These are phyloP conservation scores for Episyrphus balteatus DNA, from an alignment of 1,140 invertebrate species.

Conservation along the genomic window DNA sequence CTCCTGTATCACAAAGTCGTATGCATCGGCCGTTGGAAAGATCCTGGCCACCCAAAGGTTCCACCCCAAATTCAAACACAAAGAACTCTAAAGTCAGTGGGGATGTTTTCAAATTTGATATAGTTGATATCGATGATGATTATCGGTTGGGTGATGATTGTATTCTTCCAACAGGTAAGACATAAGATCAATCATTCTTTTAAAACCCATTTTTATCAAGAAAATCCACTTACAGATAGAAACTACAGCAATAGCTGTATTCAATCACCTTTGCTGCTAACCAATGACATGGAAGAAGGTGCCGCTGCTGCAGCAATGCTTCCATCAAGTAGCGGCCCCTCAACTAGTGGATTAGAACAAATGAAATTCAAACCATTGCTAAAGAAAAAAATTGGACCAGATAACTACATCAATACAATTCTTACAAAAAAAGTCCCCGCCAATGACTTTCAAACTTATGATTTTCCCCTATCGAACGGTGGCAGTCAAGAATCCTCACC, in stretches of 20 bases:
- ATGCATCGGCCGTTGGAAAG: conserved; percentile 47
- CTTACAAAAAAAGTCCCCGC: conserved; percentile 42
- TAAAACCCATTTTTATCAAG: too few species aligned
- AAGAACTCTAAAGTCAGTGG: conserved; percentile 40
- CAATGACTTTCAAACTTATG: conserved; percentile 37
- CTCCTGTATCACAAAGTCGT: conserved; percentile 6
- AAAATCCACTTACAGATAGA: neutral
- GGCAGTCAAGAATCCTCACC: neutral
- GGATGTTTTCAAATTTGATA: conserved; percentile 60
- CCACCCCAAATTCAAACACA: conserved; percentile 19
- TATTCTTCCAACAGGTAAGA: neutral
- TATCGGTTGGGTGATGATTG: conserved; percentile 33
- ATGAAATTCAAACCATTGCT: conserved; percentile 43
- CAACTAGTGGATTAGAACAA: conserved; percentile 6
- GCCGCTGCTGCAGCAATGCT: neutral
- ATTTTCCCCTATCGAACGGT: conserved; percentile 38
- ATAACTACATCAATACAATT: conserved; percentile 55
- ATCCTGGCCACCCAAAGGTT: conserved; percentile 43
- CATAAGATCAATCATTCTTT: neutral
- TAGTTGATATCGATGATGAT: conserved; percentile 62
- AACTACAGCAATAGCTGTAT: neutral
- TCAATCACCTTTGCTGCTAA: neutral
- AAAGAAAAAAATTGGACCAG: conserved; percentile 51
- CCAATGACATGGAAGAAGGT: neutral
- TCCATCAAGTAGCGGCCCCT: neutral